Evolutionary conservation across 2,113 vertebrate species (phyloP).

Genomic region (Xenopus laevis): DNA sequence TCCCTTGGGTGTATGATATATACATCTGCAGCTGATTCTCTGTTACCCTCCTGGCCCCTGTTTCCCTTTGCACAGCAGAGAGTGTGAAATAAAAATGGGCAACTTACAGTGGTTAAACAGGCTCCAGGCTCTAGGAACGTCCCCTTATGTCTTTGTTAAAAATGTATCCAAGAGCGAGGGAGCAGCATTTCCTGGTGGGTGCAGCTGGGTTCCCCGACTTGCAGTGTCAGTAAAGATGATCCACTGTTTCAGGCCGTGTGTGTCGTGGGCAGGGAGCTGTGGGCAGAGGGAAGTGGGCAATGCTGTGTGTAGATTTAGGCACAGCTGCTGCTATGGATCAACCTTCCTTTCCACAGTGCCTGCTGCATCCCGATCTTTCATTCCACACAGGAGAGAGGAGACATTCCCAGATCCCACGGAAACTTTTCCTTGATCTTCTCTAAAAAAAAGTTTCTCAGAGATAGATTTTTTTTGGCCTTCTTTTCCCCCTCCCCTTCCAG

Average conservation of each 20-base stretch:
- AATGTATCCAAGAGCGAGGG: constrained; percentile 45
- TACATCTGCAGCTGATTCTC: no score
- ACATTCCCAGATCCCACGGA: constrained; percentile 50
- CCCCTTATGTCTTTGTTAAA: constrained; percentile 48
- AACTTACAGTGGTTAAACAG: constrained; percentile 57
- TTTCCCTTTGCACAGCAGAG: no score
- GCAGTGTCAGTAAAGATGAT: constrained; percentile 1
- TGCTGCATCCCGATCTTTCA: constrained; percentile 26
- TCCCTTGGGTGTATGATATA: no score
- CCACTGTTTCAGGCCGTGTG: constrained; percentile 46
- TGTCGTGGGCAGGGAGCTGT: constrained; percentile 8
- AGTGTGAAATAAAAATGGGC: background rate
- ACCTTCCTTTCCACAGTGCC: constrained; percentile 46
- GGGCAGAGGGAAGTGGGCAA: constrained; percentile 5
- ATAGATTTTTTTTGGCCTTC: constrained; percentile 57
- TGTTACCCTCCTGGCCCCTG: no score
- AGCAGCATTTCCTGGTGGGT: constrained; percentile 26
- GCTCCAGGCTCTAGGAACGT: constrained; percentile 33
- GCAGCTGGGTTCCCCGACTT: background rate
- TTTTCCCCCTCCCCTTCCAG: constrained; percentile 55
- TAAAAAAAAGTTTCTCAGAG: constrained; percentile 56
- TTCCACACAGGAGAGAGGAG: constrained; percentile 33
- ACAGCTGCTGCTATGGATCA: constrained; percentile 32
- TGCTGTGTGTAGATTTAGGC: constrained; percentile 9
- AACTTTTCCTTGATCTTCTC: constrained; percentile 65